Evolutionary conservation across 2,888 invertebrate species (phyloP), one percentile per base, ranked within the genome.

Genomic region (Harpagoxenus sublaevis): DNA sequence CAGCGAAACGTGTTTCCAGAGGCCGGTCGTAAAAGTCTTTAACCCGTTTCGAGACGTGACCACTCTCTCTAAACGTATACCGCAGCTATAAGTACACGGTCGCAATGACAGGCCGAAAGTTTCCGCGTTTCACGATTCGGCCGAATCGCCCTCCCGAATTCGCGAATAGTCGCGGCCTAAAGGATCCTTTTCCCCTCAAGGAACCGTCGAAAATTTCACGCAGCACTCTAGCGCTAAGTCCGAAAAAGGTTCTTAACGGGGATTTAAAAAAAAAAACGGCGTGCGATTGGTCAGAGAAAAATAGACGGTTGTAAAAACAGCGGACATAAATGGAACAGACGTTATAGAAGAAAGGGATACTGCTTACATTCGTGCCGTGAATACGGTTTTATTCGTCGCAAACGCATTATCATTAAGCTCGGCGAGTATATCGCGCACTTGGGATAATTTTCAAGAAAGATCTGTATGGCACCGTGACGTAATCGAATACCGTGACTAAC

Each of bases 31-130:
- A 81, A 81, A 73, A 81, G 79, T 81, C 79, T 81, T 81, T 81
- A 81, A 81, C 79, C 79, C 48, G 73, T 81, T 81, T 81, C 79
- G 73, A 39, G 60, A 81, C 79, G 79, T 81, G 79, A 81, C 79
- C 60, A 81, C 73, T 81, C 73, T 81, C 48, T 39, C 48, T 51
- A 51, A 81, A 62, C 60, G 73, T 73, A 68, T 12, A 71, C 71
- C 35, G 48, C 31, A 3, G 23, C 48, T n/a, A 55, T 55, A 23
- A 23, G 23, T 23, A 77, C 35, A 68, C 66, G 18, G 45, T 57
- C 78, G 35, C 74, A 48, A 23, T n/a, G 73, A 68, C 68, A n/a
- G 78, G 57, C n/a, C 55, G 28, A 31, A 68, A 45, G 55, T 78
- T 78, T 31, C 42, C 48, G 71, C 48, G 71, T 79, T 79, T 71